These are phyloP conservation scores for Philotrypesis tridentata DNA, from an alignment of 1,140 invertebrate species.

Conservation along the genomic window DNA sequence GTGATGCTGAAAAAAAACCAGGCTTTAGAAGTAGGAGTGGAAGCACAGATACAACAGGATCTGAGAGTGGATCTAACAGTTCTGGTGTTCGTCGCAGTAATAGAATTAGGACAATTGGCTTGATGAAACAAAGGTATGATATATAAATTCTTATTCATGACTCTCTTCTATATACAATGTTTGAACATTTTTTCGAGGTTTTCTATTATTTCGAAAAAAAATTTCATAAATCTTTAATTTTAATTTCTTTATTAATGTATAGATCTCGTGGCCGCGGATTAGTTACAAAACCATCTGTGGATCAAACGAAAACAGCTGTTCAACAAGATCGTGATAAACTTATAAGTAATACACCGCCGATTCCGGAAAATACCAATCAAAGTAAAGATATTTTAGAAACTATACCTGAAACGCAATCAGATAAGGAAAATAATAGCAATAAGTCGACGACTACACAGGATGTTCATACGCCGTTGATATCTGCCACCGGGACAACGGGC, in stretches of 20 bases:
- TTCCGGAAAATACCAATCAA: conserved; percentile 51
- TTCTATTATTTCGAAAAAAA: background rate
- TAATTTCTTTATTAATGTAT: background rate
- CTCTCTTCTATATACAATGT: background rate
- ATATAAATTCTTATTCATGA: background rate
- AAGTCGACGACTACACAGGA: conserved; percentile 59
- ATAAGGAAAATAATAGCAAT: conserved; percentile 62
- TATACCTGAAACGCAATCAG: conserved; percentile 53
- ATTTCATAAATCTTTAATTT: background rate
- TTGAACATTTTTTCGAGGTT: conserved; percentile 8
- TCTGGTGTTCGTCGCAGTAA: conserved; percentile 71
- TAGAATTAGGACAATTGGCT: conserved; percentile 70
- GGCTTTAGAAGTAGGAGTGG: conserved; percentile 68
- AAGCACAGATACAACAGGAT: conserved; percentile 69
- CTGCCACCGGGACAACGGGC: conserved; percentile 57
- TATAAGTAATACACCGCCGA: conserved; percentile 49
- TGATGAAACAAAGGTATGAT: conserved; percentile 67
- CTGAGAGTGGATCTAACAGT: conserved; percentile 70
- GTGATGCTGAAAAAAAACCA: conserved; percentile 64
- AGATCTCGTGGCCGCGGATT: conserved; percentile 68
- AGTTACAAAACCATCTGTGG: conserved; percentile 65
- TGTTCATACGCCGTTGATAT: conserved; percentile 53
- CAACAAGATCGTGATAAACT: conserved; percentile 64
- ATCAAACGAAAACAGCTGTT: conserved; percentile 59
- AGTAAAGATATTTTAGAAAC: conserved; percentile 56